Percentiles rank a stretch among this genome's conserved stretches.
phyloP scores from a whole-genome alignment of 2,888 invertebrate genomes.

The Zelleria hepariella region DNA sequence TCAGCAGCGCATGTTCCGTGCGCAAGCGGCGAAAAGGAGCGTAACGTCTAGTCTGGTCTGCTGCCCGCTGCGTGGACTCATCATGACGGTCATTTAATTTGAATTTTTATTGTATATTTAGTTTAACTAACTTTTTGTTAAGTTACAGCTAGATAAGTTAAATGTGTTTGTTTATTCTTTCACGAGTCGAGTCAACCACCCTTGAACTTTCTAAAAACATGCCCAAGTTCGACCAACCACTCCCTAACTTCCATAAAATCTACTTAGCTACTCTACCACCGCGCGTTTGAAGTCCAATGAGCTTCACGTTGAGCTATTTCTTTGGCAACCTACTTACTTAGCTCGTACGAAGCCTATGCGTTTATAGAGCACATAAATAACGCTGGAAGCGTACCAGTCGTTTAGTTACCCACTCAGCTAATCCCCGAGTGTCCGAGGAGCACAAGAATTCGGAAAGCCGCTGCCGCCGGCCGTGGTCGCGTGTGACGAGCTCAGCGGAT shows the following conservation, averaged over 20 bases:
- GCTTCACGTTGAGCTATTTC: neutral
- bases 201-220: too few relatives aligned
- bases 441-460: slow-evolving; percentile 54
- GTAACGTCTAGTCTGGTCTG: neutral
- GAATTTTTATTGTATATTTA: neutral
- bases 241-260: too few relatives aligned
- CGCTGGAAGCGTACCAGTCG: neutral
- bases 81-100: neutral
- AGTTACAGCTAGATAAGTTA: too few relatives aligned
- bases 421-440: neutral
- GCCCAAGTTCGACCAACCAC: too few relatives aligned
- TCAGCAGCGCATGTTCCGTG: too few relatives aligned
- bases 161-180: too few relatives aligned
- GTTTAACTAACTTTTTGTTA: too few relatives aligned
- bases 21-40: neutral
- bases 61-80: neutral
- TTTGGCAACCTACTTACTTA: neutral
- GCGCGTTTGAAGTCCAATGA: too few relatives aligned
- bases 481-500: slow-evolving; percentile 17
- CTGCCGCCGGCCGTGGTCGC: slow-evolving; percentile 35
- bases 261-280: too few relatives aligned
- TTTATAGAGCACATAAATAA: neutral
- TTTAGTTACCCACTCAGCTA: neutral
- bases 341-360: neutral
- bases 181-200: too few relatives aligned